Evolutionary conservation across 2,888 invertebrate genomes (phyloP).

Genomic region (Hemistola chrysoprasaria): DNA sequence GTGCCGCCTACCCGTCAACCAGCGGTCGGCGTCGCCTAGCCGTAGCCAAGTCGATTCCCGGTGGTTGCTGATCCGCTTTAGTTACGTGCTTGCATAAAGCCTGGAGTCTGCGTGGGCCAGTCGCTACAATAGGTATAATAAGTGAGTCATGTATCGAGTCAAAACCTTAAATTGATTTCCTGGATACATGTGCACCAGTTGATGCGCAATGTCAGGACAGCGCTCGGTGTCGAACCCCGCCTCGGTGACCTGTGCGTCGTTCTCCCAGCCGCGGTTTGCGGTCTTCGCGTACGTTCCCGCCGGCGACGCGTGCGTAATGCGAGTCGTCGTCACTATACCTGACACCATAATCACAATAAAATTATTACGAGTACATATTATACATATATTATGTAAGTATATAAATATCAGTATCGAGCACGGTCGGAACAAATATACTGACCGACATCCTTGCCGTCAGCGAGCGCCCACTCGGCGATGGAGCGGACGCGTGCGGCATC

Average conservation of each 20-base stretch:
- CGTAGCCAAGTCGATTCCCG: too few relatives aligned
- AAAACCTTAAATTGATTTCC: slow-evolving; percentile 43
- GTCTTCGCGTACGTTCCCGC: slow-evolving; percentile 85
- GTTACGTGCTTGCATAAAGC: too few relatives aligned
- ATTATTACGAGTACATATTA: too few relatives aligned
- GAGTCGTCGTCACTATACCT: slow-evolving; percentile 85
- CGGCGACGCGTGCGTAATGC: slow-evolving; percentile 90
- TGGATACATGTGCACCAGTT: slow-evolving; percentile 67
- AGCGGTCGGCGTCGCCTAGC: too few relatives aligned
- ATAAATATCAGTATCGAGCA: too few relatives aligned
- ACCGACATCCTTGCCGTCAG: slow-evolving; percentile 15
- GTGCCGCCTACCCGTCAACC: too few relatives aligned
- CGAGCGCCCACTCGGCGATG: slow-evolving; percentile 16
- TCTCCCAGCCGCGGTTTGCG: slow-evolving; percentile 86
- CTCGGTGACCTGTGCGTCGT: slow-evolving; percentile 74
- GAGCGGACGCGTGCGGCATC: slow-evolving; percentile 17
- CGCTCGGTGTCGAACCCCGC: slow-evolving; percentile 54
- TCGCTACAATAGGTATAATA: too few relatives aligned
- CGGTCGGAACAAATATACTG: neutral
- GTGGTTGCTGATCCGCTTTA: too few relatives aligned
- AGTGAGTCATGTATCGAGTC: slow-evolving; percentile 54
- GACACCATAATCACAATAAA: too few relatives aligned
- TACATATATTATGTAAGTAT: too few relatives aligned
- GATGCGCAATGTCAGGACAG: slow-evolving; percentile 88
- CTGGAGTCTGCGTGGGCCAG: too few relatives aligned